Base-by-base conservation (phyloP, 2,797 vertebrate genomes). In the Chromobotia macracanthus region DNA sequence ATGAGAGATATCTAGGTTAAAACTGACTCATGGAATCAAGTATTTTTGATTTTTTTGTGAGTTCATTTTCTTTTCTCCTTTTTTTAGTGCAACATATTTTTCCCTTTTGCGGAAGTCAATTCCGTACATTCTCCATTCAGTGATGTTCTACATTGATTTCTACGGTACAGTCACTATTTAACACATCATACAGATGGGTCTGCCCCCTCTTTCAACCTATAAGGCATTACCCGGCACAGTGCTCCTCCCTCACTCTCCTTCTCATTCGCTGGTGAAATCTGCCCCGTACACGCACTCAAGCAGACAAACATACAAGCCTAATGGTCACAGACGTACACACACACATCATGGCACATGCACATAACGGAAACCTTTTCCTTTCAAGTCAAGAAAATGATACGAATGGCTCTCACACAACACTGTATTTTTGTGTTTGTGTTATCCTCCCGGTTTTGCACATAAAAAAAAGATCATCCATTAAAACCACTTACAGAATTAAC, bases 21-120 rank as follows among this genome's bases (percentile, higher is more conserved):
- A 99, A 98, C 97, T 99, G 97, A 98, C 98, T 99, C 98, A 99
- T 98, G 97, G 98, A 99, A 99, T 99, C 98, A 99, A 99, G 97
- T 99, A 98, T 98, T 97, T 94, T 96, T 94, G 96, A 95, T 92
- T 44, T 44, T 44, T 89, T 85, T 87, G 66, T 90, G 56, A 86
- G 25, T 84, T 63, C 82, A 83, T 87, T 86, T 88, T 82, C 80
- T 80, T 86, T 87, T 84, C 41, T 85, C 72, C 79, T 87, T 89
- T 89, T 93, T 94, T 99, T 99, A 99, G 98, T 99, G 98, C 98
- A 99, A 99, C 97, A 98, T 97, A 96, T 95, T 94, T 92, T 95
- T 79, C 96, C 96, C 97, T 96, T 99, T 98, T 97, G 95, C 95
- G 95, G 95, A 98, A 96, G 95, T 97, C 95, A 71, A 95, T 95